Conservation (phyloP, 2,113 vertebrate species). For the Poecilia latipinna region DNA sequence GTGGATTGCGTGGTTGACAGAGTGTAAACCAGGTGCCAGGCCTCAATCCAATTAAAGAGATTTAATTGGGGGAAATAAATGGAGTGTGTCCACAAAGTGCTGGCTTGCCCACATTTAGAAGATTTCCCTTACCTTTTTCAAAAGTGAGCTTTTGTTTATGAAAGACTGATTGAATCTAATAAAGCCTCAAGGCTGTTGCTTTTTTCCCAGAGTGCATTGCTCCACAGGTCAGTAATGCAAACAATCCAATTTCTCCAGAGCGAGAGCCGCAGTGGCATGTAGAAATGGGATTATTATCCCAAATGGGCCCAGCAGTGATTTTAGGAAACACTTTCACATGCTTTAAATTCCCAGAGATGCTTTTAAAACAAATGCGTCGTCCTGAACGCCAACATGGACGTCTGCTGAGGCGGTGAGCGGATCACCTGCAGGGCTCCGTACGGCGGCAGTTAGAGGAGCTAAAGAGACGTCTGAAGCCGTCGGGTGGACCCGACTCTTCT, state of each 20-base stretch:
- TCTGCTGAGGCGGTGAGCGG: background rate
- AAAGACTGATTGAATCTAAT: slow-evolving; percentile 73
- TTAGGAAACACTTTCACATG: slow-evolving; percentile 33
- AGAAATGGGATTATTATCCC: slow-evolving; percentile 72
- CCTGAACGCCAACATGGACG: slow-evolving; percentile 28
- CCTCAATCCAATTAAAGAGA: slow-evolving; percentile 80
- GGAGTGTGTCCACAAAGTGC: slow-evolving; percentile 75
- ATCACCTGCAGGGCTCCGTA: background rate
- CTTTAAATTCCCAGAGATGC: slow-evolving; percentile 54
- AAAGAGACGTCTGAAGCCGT: slow-evolving; percentile 42
- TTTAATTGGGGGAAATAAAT: slow-evolving; percentile 81
- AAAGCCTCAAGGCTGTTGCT: slow-evolving; percentile 64
- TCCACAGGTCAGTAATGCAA: slow-evolving; percentile 76
- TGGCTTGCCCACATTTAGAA: slow-evolving; percentile 60
- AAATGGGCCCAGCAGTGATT: slow-evolving; percentile 68
- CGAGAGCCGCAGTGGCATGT: slow-evolving; percentile 59
- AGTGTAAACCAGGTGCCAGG: slow-evolving; percentile 80
- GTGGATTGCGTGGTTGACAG: slow-evolving; percentile 76
- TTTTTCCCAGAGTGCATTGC: slow-evolving; percentile 59
- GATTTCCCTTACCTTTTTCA: slow-evolving; percentile 46
- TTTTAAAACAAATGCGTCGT: slow-evolving; percentile 53
- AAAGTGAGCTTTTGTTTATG: slow-evolving; percentile 75
- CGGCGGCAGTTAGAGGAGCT: slow-evolving; percentile 25
- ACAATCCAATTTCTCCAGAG: slow-evolving; percentile 70
- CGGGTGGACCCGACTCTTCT: slow-evolving; percentile 45